Evolutionary conservation across 2,797 vertebrate species (phyloP).

Genomic region (Pangasius djambal): DNA sequence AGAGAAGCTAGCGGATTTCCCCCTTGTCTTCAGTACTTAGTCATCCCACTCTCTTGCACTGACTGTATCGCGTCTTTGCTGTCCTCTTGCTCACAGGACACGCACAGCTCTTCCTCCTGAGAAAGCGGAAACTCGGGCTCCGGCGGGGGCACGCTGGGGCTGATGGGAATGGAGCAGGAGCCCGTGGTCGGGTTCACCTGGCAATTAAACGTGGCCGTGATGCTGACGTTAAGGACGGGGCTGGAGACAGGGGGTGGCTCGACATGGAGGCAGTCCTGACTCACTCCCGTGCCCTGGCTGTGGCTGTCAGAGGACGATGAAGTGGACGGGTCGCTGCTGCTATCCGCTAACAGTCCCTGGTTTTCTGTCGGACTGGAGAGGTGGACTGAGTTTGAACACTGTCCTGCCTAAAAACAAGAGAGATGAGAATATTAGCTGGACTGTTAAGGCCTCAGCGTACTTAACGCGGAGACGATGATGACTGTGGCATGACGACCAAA

Average conservation of each 20-base stretch:
- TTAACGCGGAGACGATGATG: background rate
- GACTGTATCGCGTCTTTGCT: slow-evolving; percentile 66
- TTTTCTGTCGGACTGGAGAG: background rate
- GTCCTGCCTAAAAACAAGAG: background rate
- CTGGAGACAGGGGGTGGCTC: slow-evolving; percentile 59
- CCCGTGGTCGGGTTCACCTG: slow-evolving; percentile 52
- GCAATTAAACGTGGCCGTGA: slow-evolving; percentile 58
- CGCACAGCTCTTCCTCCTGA: slow-evolving; percentile 68
- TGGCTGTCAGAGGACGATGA: slow-evolving; percentile 46
- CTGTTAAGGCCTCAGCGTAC: background rate
- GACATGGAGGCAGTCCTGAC: slow-evolving; percentile 34
- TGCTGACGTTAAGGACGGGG: slow-evolving; percentile 64
- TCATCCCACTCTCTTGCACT: slow-evolving; percentile 66
- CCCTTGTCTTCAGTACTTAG: slow-evolving; percentile 40
- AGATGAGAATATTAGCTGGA: background rate
- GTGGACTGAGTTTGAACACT: background rate
- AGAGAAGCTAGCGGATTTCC: slow-evolving; percentile 8
- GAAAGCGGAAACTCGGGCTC: slow-evolving; percentile 63
- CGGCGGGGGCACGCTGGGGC: slow-evolving; percentile 26
- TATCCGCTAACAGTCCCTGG: slow-evolving; percentile 6
- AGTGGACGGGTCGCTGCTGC: slow-evolving; percentile 34
- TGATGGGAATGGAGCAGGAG: slow-evolving; percentile 58
- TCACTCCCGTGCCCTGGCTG: slow-evolving; percentile 47
- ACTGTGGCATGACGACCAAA: background rate
- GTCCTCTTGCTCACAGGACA: slow-evolving; percentile 71